Conservation (phyloP, 2,797 vertebrate genomes). For the Margarornis squamiger region DNA sequence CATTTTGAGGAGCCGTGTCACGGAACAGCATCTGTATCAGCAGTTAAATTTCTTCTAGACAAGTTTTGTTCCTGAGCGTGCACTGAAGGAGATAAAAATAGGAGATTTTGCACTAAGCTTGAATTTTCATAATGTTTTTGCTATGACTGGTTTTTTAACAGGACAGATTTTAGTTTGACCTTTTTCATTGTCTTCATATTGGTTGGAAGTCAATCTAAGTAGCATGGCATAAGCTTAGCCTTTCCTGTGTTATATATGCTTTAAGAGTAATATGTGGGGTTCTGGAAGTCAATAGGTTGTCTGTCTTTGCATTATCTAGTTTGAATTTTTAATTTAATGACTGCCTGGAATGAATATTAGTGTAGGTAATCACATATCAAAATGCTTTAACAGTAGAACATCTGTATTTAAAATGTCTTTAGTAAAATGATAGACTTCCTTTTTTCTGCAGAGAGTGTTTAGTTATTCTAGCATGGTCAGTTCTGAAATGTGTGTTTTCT, state of each 20-base stretch:
- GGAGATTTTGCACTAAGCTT: neutral
- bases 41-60: neutral
- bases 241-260: neutral
- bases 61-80: neutral
- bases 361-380: neutral
- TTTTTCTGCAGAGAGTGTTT: neutral
- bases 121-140: neutral
- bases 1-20: neutral
- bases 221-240: neutral
- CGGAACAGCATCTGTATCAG: neutral
- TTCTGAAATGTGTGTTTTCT: neutral
- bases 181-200: neutral
- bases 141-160: neutral
- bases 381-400: neutral
- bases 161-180: neutral
- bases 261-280: neutral
- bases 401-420: neutral
- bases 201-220: neutral
- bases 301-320: neutral
- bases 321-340: neutral
- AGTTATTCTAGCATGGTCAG: neutral
- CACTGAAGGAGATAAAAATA: neutral
- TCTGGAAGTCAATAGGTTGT: neutral
- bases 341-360: neutral
- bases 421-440: neutral